Conservation (phyloP, 2,797 vertebrate genomes). For the Acropternis orthonyx region DNA sequence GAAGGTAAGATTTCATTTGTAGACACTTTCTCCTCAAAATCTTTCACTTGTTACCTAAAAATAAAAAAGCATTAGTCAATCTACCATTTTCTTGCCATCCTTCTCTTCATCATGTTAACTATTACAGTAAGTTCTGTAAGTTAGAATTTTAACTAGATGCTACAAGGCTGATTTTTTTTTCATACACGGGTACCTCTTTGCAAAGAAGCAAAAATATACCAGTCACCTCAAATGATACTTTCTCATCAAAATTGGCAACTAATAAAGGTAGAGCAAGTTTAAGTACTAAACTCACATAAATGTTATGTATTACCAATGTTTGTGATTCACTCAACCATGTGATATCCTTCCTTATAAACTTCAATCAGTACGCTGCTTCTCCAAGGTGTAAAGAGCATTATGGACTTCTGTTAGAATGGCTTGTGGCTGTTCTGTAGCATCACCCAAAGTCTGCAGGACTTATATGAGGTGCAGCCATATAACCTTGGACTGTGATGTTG, state of each 20-base stretch:
- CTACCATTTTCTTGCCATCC: not conserved
- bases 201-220: not conserved
- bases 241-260: not conserved
- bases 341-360: not conserved
- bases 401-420: not conserved
- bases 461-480: not conserved
- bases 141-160: not conserved
- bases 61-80: not conserved
- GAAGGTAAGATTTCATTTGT: not conserved
- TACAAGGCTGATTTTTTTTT: not conserved
- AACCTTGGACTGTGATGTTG: not conserved
- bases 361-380: not conserved
- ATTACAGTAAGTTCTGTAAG: not conserved
- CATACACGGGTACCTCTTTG: not conserved
- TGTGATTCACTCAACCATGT: not conserved
- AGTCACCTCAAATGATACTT: not conserved
- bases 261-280: not conserved
- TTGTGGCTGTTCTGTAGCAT: not conserved
- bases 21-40: not conserved
- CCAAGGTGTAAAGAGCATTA: not conserved
- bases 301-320: not conserved
- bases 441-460: not conserved
- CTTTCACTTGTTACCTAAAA: not conserved
- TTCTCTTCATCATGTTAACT: not conserved
- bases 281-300: not conserved